Conservation (phyloP, 2,113 vertebrate species). For the Lamprologus speciosus region DNA sequence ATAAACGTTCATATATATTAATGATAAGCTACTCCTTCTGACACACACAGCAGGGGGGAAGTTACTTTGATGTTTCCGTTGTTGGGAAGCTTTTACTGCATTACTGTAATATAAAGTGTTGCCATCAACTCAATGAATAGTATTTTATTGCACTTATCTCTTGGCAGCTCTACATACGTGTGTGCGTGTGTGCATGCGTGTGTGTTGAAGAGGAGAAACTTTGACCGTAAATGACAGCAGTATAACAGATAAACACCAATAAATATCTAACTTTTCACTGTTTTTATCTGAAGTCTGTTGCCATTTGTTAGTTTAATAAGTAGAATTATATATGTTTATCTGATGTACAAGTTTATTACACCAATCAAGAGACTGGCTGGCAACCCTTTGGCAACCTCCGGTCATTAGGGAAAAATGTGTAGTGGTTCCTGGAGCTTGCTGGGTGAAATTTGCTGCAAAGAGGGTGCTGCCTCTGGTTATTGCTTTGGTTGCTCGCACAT, state of each 20-base stretch:
- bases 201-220: neutral
- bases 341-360: neutral
- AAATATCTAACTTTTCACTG: neutral
- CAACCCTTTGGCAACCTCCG: neutral
- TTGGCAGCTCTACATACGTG: neutral
- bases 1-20: neutral
- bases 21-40: neutral
- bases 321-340: neutral
- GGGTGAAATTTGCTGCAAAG: neutral
- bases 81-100: neutral
- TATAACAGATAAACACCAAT: neutral
- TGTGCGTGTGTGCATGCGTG: accelerated
- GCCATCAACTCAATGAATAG: neutral
- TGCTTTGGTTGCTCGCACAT: neutral
- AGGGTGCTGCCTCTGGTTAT: neutral
- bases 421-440: neutral
- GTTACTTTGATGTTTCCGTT: neutral
- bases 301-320: neutral
- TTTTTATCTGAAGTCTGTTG: neutral
- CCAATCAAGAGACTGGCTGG: neutral
- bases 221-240: neutral
- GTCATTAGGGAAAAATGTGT: neutral
- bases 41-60: neutral
- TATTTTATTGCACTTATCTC: neutral
- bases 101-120: neutral